These are phyloP conservation scores for Neuroscelio doddi DNA, from an alignment of 2,888 invertebrate genomes.

Conservation along the genomic window DNA sequence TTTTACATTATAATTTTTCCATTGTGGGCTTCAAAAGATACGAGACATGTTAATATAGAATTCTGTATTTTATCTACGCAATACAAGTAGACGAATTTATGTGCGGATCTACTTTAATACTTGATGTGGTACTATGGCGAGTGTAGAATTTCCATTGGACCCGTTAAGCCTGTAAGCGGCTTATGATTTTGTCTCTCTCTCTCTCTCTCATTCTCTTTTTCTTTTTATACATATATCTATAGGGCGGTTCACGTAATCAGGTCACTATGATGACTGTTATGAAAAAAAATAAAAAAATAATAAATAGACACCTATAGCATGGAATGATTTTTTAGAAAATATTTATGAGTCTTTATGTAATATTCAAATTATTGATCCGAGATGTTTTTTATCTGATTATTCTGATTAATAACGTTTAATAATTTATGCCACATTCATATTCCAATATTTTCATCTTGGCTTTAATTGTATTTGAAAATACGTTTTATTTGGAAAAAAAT, in stretches of 20 bases:
- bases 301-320: constrained; percentile 2
- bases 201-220: constrained; percentile 22
- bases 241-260: constrained; percentile 3
- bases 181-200: constrained; percentile 61
- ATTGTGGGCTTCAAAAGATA: constrained; percentile 11
- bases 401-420: too few relatives aligned
- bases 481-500: too few relatives aligned
- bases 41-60: constrained; percentile 8
- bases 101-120: constrained; percentile 32
- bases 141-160: constrained; percentile 66
- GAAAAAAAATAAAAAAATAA: not conserved
- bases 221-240: constrained; percentile 8
- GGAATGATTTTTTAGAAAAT: not conserved
- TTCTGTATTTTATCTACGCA: constrained; percentile 26
- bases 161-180: constrained; percentile 69
- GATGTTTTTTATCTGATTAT: too few relatives aligned
- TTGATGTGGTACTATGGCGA: constrained; percentile 48
- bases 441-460: too few relatives aligned
- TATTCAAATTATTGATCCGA: too few relatives aligned
- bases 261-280: not conserved
- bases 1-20: constrained; percentile 13
- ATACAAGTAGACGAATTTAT: constrained; percentile 35
- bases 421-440: too few relatives aligned
- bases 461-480: too few relatives aligned
- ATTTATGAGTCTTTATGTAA: too few relatives aligned